Evolutionary conservation across 2,797 vertebrate genomes (phyloP), one percentile per base, ranked within the genome.

Genomic region (Hemibagrus guttatus): DNA sequence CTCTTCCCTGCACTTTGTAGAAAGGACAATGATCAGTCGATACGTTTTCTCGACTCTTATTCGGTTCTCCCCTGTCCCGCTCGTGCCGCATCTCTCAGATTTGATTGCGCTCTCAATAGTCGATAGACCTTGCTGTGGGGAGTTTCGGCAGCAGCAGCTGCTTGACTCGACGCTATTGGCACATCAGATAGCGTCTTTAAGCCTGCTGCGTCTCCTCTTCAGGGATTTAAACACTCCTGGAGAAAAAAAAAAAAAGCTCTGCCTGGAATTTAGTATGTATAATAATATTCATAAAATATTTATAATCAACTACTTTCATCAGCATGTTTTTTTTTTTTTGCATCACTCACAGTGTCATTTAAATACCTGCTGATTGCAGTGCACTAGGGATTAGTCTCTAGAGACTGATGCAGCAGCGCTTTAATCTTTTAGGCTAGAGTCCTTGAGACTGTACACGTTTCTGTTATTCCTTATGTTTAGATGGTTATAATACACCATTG

Each of bases 131-230:
- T 61, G 68, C 54, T 80, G 35, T 68, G 58, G 72, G 85, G 26
- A 84, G 17, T 46, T 66, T 61, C 64, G 61, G 42, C 16, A 6
- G 63, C 52, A 83, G 71, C 72, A 69, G 72, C 74, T 71, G 81
- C 63, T 63, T 84, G 61, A 56, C 81, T 84, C 42, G 1, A 56
- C 21, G 61, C 61, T 59, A 17, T 49, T 31, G 26, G 52, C 61
- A 93, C 87, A 72, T 85, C 88, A 84, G 90, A 88, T 31, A 81
- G 26, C 23, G 35, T 52, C 71, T 71, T 52, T 26, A 84, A 78
- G 31, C 85, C 81, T 12, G 39, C 23, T 61, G 85, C 52, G 12
- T 17, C 14, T 56, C n/a, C 9, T 13, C n/a, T 49, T n/a, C 12
- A 58, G 12, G 59, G 23, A 19, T 23, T 28, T 52, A 64, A 86